Evolutionary conservation across 23 tunicate genomes (phyloP).

Genomic region (Oikopleura dioica): DNA sequence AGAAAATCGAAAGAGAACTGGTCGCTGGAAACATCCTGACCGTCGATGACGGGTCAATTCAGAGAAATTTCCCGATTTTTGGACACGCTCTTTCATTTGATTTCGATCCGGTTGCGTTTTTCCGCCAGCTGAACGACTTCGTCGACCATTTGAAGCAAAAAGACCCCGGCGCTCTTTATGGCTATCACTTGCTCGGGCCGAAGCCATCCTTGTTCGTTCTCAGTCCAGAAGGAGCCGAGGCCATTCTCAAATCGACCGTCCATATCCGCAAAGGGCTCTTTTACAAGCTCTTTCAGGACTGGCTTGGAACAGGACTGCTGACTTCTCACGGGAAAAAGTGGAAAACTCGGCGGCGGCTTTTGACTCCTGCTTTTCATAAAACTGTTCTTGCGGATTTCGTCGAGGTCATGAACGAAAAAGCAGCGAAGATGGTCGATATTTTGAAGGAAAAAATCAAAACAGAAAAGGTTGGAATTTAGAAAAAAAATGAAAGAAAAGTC

Average conservation of each 20-base stretch:
- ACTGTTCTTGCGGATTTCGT: constrained; percentile 57
- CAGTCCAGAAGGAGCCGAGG: neutral
- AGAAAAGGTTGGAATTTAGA: too few relatives aligned
- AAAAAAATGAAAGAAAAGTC: too few relatives aligned
- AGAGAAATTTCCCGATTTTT: neutral
- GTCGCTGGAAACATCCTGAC: too few relatives aligned
- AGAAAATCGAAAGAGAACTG: too few relatives aligned
- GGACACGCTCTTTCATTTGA: neutral
- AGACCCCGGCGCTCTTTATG: neutral
- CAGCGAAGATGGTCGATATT: neutral
- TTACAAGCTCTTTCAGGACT: neutral
- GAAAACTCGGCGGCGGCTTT: constrained; percentile 43
- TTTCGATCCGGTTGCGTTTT: neutral
- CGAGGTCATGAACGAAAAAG: constrained; percentile 37
- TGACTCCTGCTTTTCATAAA: constrained; percentile 81
- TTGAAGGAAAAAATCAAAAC: constrained; percentile 71
- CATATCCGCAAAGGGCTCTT: neutral
- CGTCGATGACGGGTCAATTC: too few relatives aligned
- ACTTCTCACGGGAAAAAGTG: constrained; percentile 42
- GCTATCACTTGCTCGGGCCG: neutral
- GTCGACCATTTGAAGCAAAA: neutral
- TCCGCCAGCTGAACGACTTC: neutral
- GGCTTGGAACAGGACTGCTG: neutral
- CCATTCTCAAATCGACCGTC: neutral
- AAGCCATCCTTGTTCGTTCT: neutral